Evolutionary conservation across 2,113 vertebrate species (phyloP).

Genomic region (Percina caprodes): DNA sequence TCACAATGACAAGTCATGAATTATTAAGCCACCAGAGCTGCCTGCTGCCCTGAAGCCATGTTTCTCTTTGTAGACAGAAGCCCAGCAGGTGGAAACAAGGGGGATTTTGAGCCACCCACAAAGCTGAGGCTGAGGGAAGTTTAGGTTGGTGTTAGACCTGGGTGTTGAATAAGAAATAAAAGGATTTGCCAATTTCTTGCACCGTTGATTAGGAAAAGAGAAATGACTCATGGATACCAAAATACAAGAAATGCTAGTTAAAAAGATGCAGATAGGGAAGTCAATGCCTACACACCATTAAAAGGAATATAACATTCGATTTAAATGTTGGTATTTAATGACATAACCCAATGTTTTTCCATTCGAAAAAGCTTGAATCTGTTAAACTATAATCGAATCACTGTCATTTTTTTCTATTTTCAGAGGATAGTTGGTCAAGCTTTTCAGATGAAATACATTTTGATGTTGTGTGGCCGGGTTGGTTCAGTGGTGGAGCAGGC

Average conservation of each 20-base stretch:
- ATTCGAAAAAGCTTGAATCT: neutral
- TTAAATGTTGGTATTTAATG: neutral
- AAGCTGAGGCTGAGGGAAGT: constrained; percentile 18
- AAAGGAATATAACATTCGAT: constrained; percentile 2
- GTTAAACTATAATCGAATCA: neutral
- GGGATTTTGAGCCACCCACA: constrained; percentile 58
- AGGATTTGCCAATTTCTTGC: constrained; percentile 13
- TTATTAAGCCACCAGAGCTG: constrained; percentile 69
- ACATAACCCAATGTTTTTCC: constrained; percentile 8
- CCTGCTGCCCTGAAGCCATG: constrained; percentile 56
- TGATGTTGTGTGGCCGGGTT: too few species aligned
- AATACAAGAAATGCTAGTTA: neutral
- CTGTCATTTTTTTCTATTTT: too few species aligned
- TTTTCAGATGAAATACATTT: too few species aligned
- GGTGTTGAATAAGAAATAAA: neutral
- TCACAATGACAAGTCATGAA: constrained; percentile 73
- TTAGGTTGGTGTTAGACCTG: constrained; percentile 7
- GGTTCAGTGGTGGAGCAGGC: too few species aligned
- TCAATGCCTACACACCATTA: neutral
- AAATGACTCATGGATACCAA: constrained; percentile 20
- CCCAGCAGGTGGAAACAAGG: constrained; percentile 66
- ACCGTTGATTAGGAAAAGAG: neutral
- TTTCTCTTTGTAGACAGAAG: constrained; percentile 60
- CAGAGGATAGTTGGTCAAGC: too few species aligned
- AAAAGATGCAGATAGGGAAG: neutral